Evolutionary conservation across 1,140 invertebrate species (phyloP), one percentile per base, ranked within the genome.

Genomic region (Hormaphis cornu): DNA sequence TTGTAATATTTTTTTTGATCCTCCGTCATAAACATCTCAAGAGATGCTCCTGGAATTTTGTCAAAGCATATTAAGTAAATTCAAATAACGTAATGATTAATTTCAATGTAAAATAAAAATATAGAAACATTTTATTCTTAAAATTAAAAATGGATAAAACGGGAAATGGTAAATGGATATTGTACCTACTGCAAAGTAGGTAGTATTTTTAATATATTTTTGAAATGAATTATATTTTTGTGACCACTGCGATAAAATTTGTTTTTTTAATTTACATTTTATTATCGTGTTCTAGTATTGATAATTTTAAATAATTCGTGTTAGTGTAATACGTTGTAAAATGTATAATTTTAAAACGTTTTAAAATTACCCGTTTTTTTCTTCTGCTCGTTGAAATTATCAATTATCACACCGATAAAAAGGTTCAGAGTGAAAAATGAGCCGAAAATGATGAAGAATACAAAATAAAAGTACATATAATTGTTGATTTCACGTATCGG

Each of bases 1-100:
- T 96, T 97, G 83, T 98, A 98, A 81, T 98, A 98, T 82, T 98
- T 98, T 85, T 98, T 98, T 81, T 98, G 96, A 82, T 98, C 95
- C 80, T 98, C 95, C 73, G 95, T 98, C 95, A 98, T 98, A 83
- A 98, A 98, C 93, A 98, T 95, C 80, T 98, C 95, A 53, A 98
- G 83, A 72, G 95, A 97, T 73, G 95, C 95, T 76, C 96, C 96
- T 76, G 92, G 91, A 79, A 83, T 76, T 75, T 78, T 69, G 75
- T 48, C 20, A 50, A 33, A 6, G 4, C 30, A 6, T 9, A 33
- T 4, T n/a, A n/a, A n/a, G n/a, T n/a, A 33, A 33, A 33, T 9
- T 6, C 9, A 4, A 9, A 33, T 33, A 33, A 33, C 30, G 9
- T 33, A 33, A n/a, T n/a, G n/a, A n/a, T n/a, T n/a, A n/a, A n/a